Base-by-base conservation (phyloP, 2,888 invertebrate genomes). In the Pecten maximus region DNA sequence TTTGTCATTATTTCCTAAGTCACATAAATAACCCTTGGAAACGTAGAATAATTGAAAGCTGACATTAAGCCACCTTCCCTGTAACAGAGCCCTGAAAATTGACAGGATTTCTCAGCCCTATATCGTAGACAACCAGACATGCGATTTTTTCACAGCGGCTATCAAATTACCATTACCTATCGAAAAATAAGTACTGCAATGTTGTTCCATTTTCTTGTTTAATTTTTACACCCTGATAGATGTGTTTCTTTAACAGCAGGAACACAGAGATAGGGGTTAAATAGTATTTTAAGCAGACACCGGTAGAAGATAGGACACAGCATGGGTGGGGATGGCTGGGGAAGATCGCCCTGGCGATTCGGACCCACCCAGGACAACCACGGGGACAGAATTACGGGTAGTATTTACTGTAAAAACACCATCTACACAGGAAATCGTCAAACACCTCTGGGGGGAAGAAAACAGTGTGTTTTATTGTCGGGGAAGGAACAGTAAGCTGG, bases 211-310 rank as follows among this genome's bases (percentile, higher is more conserved):
- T 74, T 74, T 74, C 74, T 74, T 74, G 74, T 74, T 74, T 74
- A 74, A 74, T 44, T 88, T 88, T 48, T 28, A 88, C 44, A 48
- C 88, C 44, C 88, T 50, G 50, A 44, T 48, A 88, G 88, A 88
- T 88, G 44, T 44, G 48, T 88, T 44, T 44, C 28, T 48, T 35
- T 48, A 88, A 35, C 88, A 88, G 88, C 88, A 44, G 44, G 88
- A 2, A 88, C 23, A 35, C 23, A 15, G 88, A 88, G 88, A 88
- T 88, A 88, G 44, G 88, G 50, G n/a, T 88, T 88, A 88, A 88
- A 88, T 88, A 88, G 88, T 88, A 35, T 44, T 88, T 88, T 88
- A 88, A 88, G 88, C 50, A 88, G 88, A 88, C 88, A 88, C 88
- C 44, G 48, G 74, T 16, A 10, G 35, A 23, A 74, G 74, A 74